phyloP scores from a whole-genome alignment of 2,888 invertebrate genomes.

The Cremastinae sp. region DNA sequence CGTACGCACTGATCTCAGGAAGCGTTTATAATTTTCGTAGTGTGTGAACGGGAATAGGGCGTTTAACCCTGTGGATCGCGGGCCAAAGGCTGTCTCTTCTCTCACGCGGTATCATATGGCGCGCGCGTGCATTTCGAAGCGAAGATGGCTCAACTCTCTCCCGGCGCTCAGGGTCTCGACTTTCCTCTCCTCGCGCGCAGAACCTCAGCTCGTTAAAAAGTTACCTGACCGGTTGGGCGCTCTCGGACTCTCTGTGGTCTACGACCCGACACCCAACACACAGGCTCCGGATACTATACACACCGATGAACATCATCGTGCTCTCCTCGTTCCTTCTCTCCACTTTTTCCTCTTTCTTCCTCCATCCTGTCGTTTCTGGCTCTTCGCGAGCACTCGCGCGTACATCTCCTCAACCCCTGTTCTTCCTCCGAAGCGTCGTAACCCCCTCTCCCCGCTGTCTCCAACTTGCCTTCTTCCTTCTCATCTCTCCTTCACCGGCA shows the following conservation, averaged over 20 bases:
- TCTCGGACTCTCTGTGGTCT: conserved; percentile 76
- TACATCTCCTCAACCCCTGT: conserved; percentile 42
- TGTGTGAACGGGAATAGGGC: conserved; percentile 45
- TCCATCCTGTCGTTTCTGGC: conserved; percentile 52
- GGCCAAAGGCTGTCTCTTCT: conserved; percentile 54
- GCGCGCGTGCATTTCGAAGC: conserved; percentile 77
- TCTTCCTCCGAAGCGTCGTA: conserved; percentile 22
- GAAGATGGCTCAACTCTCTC: conserved; percentile 76
- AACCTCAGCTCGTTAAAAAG: conserved; percentile 79
- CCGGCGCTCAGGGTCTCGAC: conserved; percentile 71
- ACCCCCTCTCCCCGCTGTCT: conserved; percentile 32
- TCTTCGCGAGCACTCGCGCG: conserved; percentile 51
- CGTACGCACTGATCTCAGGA: neutral
- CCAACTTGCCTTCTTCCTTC: conserved; percentile 49
- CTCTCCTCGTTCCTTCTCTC: conserved; percentile 51
- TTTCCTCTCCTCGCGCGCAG: conserved; percentile 69
- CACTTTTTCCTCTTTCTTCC: conserved; percentile 36
- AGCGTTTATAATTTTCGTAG: conserved; percentile 11
- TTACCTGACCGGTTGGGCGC: conserved; percentile 79
- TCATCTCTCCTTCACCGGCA: conserved; percentile 65
- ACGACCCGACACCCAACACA: conserved; percentile 77
- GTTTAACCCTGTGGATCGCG: conserved; percentile 62
- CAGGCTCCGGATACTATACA: conserved; percentile 66
- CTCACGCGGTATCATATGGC: conserved; percentile 72
- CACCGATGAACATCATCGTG: conserved; percentile 72